phyloP scores from a whole-genome alignment of 2,797 vertebrate species.

The Chelon auratus region DNA sequence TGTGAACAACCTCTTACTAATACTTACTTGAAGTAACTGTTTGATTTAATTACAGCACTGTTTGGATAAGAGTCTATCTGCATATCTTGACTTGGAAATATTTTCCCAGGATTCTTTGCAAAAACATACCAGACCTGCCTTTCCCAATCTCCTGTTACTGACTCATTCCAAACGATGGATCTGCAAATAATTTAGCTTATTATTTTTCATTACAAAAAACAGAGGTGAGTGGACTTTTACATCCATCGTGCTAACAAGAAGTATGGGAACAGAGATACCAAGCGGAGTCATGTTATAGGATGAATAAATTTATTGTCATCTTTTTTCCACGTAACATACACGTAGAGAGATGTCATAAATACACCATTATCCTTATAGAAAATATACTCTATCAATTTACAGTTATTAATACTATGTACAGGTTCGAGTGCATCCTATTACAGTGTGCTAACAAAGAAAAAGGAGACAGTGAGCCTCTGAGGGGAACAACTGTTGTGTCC shows the following conservation, averaged over 20 bases:
- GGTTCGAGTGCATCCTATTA: constrained; percentile 80
- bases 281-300: constrained; percentile 16
- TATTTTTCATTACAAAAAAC: no score
- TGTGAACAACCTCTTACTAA: no score
- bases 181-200: no score
- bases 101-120: no score
- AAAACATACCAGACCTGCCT: no score
- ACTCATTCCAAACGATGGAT: no score
- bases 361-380: constrained; percentile 70
- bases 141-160: no score
- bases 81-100: no score
- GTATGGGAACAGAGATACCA: neutral
- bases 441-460: constrained; percentile 65
- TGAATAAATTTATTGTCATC: constrained; percentile 67
- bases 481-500: constrained; percentile 31
- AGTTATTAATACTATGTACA: constrained; percentile 80
- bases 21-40: no score
- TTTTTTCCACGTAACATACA: constrained; percentile 37
- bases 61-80: no score
- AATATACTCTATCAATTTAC: constrained; percentile 78
- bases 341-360: constrained; percentile 76
- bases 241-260: neutral
- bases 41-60: no score
- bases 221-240: no score
- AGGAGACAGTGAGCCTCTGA: constrained; percentile 38